Base-by-base conservation (phyloP, 1,140 invertebrate genomes). In the Drosophila lowei region DNA sequence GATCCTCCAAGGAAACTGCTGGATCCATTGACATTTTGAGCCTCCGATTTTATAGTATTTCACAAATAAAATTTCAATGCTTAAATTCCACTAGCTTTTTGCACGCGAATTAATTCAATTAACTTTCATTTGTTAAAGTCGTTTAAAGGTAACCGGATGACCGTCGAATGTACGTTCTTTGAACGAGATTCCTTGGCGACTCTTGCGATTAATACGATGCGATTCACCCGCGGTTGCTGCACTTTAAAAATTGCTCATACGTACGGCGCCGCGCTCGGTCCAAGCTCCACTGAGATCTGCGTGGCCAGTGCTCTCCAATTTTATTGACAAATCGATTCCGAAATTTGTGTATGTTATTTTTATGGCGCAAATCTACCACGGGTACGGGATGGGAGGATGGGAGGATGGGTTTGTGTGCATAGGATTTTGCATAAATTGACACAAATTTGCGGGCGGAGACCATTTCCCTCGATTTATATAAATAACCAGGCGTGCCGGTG, bases 301-400 rank as follows among this genome's bases (percentile, higher is more conserved):
- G 61, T 73, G 67, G 61, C 56, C 44, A 73, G 70, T 84, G 89
- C 57, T 72, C 60, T 70, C 65, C 72, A 79, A 90, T 85, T 88
- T 90, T 90, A 90, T 90, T 90, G 83, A 90, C 77, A 85, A 90
- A 90, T 90, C 84, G 86, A 90, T 88, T 79, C 71, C 52, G 81
- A 83, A 79, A 79, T 77, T 64, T 75, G 71, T 66, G 56, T 48
- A 52, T 38, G 58, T 73, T 77, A 61, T 71, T 63, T 72, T 73
- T 60, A 47, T 62, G 48, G 65, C 65, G 62, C 65, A 68, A 68
- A 56, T 68, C 54, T 64, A 55, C 30, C 49, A 43, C 7, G 21
- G 46, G 28, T 55, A 68, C 58, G 3, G 34, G 34, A 4, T 3
- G 34, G 34, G 34, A 18, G 18, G 4, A 4, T 11, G 34, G 9